Evolutionary conservation across 2,888 invertebrate species (phyloP).

Genomic region (Thereva unica): DNA sequence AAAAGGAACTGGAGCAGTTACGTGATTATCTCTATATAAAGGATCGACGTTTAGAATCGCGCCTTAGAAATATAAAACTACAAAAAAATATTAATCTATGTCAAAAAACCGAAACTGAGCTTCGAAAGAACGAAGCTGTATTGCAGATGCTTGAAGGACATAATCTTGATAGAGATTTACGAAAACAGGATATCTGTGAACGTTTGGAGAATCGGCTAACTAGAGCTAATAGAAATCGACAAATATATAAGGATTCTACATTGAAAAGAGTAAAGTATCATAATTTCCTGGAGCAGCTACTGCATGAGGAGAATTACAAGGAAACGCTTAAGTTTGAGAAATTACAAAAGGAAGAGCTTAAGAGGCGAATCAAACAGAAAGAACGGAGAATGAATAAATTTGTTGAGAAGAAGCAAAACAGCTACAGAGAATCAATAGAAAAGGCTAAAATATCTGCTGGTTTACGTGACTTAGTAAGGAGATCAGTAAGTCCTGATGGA

Average conservation of each 20-base stretch:
- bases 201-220: slow-evolving; percentile 51
- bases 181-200: slow-evolving; percentile 52
- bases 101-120: slow-evolving; percentile 52
- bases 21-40: slow-evolving; percentile 51
- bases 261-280: slow-evolving; percentile 53
- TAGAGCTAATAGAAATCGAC: slow-evolving; percentile 53
- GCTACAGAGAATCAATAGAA: slow-evolving; percentile 51
- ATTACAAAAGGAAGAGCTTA: slow-evolving; percentile 50
- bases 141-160: slow-evolving; percentile 53
- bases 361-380: slow-evolving; percentile 52
- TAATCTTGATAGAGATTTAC: slow-evolving; percentile 51
- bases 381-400: slow-evolving; percentile 52
- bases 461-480: slow-evolving; percentile 54
- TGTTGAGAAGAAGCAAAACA: slow-evolving; percentile 50
- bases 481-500: slow-evolving; percentile 55
- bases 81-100: slow-evolving; percentile 51
- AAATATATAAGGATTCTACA: slow-evolving; percentile 51
- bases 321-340: slow-evolving; percentile 51
- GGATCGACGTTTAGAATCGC: slow-evolving; percentile 51
- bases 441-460: slow-evolving; percentile 56
- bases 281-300: slow-evolving; percentile 53
- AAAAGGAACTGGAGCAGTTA: slow-evolving; percentile 51
- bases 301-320: slow-evolving; percentile 56
- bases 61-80: slow-evolving; percentile 50
- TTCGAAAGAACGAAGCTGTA: slow-evolving; percentile 52